phyloP scores from a whole-genome alignment of 2,113 vertebrate species.

The Uria aalge region DNA sequence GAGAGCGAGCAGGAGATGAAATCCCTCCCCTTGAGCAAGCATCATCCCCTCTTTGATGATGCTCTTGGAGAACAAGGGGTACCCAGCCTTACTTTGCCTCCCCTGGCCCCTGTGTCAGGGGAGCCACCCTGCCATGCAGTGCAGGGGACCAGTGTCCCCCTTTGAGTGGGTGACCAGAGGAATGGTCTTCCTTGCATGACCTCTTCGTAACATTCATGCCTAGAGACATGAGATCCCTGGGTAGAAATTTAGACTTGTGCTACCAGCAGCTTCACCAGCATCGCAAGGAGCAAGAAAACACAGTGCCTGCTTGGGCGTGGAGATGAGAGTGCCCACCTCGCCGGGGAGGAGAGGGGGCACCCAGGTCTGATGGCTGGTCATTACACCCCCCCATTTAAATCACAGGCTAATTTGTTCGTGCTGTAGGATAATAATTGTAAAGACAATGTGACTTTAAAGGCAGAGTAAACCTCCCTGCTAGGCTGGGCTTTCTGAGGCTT shows the following conservation, averaged over 20 bases:
- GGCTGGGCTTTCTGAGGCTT: neutral
- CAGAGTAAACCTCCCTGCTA: neutral
- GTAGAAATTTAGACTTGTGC: neutral
- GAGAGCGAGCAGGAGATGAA: neutral
- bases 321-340: neutral
- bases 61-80: neutral
- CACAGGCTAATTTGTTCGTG: neutral
- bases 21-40: neutral
- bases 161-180: rapidly evolving
- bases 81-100: neutral
- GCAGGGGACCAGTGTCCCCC: neutral
- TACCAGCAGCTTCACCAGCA: neutral
- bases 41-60: neutral
- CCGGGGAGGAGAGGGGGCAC: neutral
- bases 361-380: neutral
- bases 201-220: rapidly evolving
- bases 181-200: neutral
- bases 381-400: neutral
- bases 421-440: neutral
- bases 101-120: neutral
- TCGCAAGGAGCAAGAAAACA: neutral
- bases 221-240: neutral
- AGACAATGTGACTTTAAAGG: neutral
- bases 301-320: neutral
- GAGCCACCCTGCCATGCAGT: neutral